phyloP scores from a whole-genome alignment of 1,140 invertebrate genomes.

The Lucilia cuprina region DNA sequence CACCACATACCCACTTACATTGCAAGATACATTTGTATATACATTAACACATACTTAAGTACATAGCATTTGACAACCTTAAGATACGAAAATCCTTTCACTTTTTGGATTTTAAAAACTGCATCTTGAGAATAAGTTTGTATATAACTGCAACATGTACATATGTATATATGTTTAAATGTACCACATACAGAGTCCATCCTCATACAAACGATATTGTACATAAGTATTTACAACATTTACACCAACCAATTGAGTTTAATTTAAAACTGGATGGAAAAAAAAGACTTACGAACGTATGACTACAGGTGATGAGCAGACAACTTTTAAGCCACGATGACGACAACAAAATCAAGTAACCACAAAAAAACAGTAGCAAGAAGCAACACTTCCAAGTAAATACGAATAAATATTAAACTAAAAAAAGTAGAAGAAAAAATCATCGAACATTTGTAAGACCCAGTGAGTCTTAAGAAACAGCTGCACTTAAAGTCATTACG shows the following conservation, averaged over 20 bases:
- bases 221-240: no score
- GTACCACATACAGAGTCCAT: no score
- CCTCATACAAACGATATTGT: no score
- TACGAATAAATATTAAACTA: background rate
- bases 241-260: background rate
- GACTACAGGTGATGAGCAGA: background rate
- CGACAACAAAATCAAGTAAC: background rate
- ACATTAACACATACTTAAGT: background rate
- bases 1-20: background rate
- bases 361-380: background rate
- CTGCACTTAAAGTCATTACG: slow-evolving; percentile 27
- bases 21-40: background rate
- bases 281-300: background rate
- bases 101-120: background rate
- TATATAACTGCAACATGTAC: background rate
- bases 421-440: background rate
- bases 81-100: slow-evolving; percentile 6
- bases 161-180: background rate
- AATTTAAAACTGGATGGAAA: background rate
- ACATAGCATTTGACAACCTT: background rate
- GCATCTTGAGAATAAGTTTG: background rate
- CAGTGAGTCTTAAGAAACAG: slow-evolving; percentile 5
- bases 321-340: background rate
- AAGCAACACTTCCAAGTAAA: background rate
- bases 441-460: background rate